These are phyloP conservation scores for Lasioglossum baleicum DNA, from an alignment of 1,140 invertebrate genomes.

Conservation along the genomic window DNA sequence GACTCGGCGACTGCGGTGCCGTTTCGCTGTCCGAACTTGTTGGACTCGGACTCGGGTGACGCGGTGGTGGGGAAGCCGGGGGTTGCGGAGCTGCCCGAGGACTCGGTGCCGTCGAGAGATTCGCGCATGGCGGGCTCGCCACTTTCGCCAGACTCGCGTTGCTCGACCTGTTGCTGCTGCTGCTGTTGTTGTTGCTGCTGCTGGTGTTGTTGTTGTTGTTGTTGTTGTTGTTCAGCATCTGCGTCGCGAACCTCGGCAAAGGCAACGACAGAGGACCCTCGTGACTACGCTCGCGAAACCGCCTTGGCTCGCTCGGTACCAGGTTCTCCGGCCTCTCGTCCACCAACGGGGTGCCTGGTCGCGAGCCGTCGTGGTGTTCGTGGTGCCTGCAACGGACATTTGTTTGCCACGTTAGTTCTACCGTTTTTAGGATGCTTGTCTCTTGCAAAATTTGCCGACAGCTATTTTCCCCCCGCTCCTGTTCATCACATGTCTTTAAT, in stretches of 20 bases:
- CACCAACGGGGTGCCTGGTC: conserved; percentile 90
- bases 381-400: conserved; percentile 70
- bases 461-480: too few species aligned
- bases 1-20: conserved; percentile 83
- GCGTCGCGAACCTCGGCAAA: conserved; percentile 90
- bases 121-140: conserved; percentile 70
- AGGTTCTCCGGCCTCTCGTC: conserved; percentile 90
- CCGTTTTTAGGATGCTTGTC: too few species aligned
- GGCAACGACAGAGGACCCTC: conserved; percentile 88
- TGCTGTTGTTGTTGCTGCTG: conserved; percentile 67
- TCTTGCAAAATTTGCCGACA: too few species aligned
- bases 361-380: conserved; percentile 83
- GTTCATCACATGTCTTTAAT: too few species aligned
- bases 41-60: conserved; percentile 82
- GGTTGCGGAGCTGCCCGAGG: conserved; percentile 78
- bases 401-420: background rate
- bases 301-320: conserved; percentile 86
- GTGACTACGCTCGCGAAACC: conserved; percentile 83
- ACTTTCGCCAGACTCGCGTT: conserved; percentile 69
- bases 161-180: conserved; percentile 43
- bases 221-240: conserved; percentile 81
- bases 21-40: conserved; percentile 81
- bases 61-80: conserved; percentile 82
- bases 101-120: conserved; percentile 69
- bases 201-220: conserved; percentile 67